Evolutionary conservation across 2,797 vertebrate genomes (phyloP).

Genomic region (Limosa lapponica): DNA sequence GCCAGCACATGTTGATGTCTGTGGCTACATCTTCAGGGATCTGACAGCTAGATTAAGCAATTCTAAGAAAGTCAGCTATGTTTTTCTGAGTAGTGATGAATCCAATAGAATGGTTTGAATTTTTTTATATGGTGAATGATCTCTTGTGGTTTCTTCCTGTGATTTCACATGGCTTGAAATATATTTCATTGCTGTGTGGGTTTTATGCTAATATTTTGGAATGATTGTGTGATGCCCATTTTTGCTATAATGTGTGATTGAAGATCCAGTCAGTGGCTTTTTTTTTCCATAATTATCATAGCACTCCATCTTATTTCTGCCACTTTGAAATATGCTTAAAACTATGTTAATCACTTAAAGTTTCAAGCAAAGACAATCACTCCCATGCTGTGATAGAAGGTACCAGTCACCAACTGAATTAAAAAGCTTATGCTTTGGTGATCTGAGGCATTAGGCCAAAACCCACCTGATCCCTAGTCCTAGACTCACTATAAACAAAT

Average conservation of each 20-base stretch:
- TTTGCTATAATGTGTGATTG: not conserved
- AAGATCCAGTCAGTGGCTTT: not conserved
- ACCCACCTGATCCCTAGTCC: not conserved
- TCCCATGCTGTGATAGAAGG: not conserved
- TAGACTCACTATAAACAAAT: not conserved
- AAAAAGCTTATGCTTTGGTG: not conserved
- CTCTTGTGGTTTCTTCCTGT: not conserved
- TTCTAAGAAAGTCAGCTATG: not conserved
- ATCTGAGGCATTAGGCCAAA: not conserved
- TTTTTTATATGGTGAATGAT: not conserved
- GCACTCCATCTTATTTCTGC: not conserved
- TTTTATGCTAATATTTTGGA: not conserved
- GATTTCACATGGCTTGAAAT: not conserved
- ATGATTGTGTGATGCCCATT: not conserved
- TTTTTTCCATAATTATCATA: not conserved
- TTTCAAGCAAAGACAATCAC: not conserved
- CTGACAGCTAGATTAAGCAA: not conserved
- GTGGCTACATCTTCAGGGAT: not conserved
- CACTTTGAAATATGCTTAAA: not conserved
- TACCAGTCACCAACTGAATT: not conserved
- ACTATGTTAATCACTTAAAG: not conserved
- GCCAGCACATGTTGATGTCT: not conserved
- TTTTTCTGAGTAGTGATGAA: not conserved
- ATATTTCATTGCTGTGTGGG: not conserved
- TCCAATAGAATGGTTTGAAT: not conserved